Evolutionary conservation across 2,797 vertebrate species (phyloP), one percentile per base, ranked within the genome.

Genomic region (Phrynocephalus vlangalii): DNA sequence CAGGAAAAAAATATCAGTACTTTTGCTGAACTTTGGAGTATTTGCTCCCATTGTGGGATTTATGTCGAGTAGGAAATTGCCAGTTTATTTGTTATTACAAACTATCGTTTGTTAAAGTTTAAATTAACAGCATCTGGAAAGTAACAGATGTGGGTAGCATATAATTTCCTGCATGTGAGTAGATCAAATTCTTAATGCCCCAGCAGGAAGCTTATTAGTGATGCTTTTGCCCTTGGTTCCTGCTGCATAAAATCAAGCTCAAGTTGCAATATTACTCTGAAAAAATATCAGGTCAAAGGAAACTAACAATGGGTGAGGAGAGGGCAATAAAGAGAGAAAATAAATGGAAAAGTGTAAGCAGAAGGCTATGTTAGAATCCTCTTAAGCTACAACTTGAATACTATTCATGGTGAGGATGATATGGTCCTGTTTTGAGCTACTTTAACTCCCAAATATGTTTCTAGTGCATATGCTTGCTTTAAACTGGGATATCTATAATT

Each of bases 61-160:
- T 72, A n/a, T 63, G 44, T 18, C 38, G 33, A 84, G 38, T 3
- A 63, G 67, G 33, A 79, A 60, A 88, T 78, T 60, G 66, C 66
- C 33, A 79, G 48, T 33, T 52, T 30, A 30, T 73, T 82, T 77
- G 11, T 87, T 82, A 82, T 82, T 76, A 67, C 79, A 83, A 81
- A 68, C 60, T 70, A 60, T 87, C 44, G 30, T 87, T 87, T 87
- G 72, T 83, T 76, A 87, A 87, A 75, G n/a, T 76, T 87, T 83
- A 78, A 87, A 84, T 88, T 88, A 83, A 66, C 76, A 88, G 79
- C 82, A 88, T 76, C 87, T 88, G 82, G 68, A 79, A 84, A 83
- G 82, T 77, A 83, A 83, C 87, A 88, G 80, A 77, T 88, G 87
- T 84, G 30, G 18, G 75, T 63, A 72, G 67, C 76, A 66, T 84